A percentile compares a stretch with the other conserved stretches of the same genome.
Evolutionary conservation across 2,888 invertebrate genomes (phyloP).

Genomic region (Pycnomerus fuliginosus): DNA sequence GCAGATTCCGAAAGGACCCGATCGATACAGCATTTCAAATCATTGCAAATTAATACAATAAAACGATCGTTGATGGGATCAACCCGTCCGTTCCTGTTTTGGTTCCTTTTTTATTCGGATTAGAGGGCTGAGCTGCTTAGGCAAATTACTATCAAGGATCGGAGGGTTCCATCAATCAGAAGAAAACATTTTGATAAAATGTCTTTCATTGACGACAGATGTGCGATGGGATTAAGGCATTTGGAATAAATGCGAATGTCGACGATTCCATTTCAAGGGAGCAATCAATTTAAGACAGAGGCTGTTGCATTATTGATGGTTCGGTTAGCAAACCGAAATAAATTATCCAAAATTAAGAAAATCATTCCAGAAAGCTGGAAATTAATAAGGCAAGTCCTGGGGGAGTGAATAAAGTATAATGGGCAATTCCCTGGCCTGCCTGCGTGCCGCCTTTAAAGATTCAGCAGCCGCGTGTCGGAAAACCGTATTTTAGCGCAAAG

Average conservation of each 20-base stretch:
- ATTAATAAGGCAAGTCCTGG: too few species aligned
- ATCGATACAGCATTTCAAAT: conserved; percentile 40
- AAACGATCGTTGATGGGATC: conserved; percentile 1
- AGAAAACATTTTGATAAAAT: background rate
- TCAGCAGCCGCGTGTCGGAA: conserved; percentile 14
- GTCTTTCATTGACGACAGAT: background rate
- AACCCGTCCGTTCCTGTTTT: conserved; percentile 3
- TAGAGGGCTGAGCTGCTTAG: conserved; percentile 2
- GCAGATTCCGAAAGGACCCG: conserved; percentile 46
- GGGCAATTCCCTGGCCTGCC: conserved; percentile 5
- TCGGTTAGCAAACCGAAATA: too few species aligned
- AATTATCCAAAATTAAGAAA: too few species aligned
- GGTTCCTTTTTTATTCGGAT: background rate
- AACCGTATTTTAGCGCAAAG: conserved; percentile 11
- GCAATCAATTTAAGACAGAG: too few species aligned
- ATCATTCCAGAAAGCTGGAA: too few species aligned
- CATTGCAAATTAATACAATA: conserved; percentile 22
- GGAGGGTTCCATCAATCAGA: background rate
- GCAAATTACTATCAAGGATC: conserved; percentile 3
- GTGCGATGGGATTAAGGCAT: background rate
- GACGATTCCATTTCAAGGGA: too few species aligned
- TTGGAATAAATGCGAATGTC: background rate
- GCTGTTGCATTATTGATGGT: too few species aligned
- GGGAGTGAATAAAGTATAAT: conserved; percentile 7
- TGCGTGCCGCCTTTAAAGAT: conserved; percentile 10